phyloP scores from a whole-genome alignment of 2,113 vertebrate genomes.

The Rynchops niger region DNA sequence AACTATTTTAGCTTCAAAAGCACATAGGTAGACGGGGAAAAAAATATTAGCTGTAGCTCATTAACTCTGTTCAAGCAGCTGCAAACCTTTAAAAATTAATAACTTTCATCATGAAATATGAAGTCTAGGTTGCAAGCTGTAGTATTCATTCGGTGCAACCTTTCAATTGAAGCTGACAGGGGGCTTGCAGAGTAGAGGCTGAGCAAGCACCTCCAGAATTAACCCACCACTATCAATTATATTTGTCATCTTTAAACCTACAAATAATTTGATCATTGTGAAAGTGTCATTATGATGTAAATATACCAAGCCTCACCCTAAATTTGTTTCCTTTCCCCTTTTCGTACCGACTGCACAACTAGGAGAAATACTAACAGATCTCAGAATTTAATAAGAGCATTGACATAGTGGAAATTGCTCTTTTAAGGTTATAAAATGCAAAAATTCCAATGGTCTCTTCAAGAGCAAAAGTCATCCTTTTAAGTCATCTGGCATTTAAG shows the following conservation, averaged over 20 bases:
- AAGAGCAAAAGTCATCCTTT: not conserved
- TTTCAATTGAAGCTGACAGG: not conserved
- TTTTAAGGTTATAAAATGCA: not conserved
- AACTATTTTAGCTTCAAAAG: not conserved
- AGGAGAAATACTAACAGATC: not conserved
- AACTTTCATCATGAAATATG: not conserved
- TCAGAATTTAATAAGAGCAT: not conserved
- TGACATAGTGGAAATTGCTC: not conserved
- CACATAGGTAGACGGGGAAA: not conserved
- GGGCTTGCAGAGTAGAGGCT: not conserved
- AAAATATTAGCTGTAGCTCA: not conserved
- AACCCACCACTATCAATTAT: not conserved
- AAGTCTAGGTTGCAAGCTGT: not conserved
- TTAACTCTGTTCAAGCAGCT: not conserved
- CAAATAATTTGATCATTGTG: not conserved
- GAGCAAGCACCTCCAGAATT: not conserved
- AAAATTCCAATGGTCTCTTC: not conserved
- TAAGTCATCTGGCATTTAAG: not conserved
- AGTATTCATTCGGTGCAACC: not conserved
- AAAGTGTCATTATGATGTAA: not conserved
- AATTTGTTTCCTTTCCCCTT: not conserved
- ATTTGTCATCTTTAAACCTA: not conserved
- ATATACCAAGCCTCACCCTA: not conserved
- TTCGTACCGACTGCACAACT: not conserved
- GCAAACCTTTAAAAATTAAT: not conserved